A percentile compares a stretch with the other conserved stretches of the same genome.
Evolutionary conservation across 2,113 vertebrate species (phyloP).

Genomic region (Calypte anna): DNA sequence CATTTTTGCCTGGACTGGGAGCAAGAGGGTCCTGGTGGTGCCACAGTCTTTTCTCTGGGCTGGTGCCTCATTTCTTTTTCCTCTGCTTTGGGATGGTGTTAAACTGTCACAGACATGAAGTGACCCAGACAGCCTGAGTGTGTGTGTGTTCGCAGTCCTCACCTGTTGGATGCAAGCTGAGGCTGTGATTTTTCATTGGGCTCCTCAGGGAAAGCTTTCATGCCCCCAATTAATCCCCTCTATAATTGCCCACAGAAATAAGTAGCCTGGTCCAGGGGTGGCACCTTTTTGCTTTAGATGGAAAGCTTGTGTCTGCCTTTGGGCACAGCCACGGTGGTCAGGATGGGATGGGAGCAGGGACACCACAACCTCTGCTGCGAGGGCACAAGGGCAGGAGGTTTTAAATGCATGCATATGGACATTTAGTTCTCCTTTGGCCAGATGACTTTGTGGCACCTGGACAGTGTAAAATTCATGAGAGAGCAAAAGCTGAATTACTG

Average conservation of each 20-base stretch:
- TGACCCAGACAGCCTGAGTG: not conserved
- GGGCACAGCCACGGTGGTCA: accelerated
- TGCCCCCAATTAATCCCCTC: not conserved
- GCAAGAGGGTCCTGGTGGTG: accelerated
- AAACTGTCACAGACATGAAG: not conserved
- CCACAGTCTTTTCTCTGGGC: not conserved
- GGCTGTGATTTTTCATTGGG: not conserved
- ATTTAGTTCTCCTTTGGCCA: not conserved
- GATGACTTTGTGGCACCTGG: not conserved
- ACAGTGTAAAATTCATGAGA: not conserved
- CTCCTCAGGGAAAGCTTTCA: not conserved
- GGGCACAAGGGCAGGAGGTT: not conserved
- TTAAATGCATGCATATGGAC: not conserved
- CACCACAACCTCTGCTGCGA: not conserved
- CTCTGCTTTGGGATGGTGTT: accelerated
- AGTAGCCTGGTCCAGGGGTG: not conserved
- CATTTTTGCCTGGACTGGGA: accelerated
- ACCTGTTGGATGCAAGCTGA: not conserved
- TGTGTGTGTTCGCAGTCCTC: not conserved
- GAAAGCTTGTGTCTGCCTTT: not conserved
- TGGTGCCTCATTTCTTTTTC: not conserved
- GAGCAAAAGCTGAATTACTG: not conserved
- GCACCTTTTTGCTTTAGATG: not conserved
- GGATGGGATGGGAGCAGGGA: not conserved
- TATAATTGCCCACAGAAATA: not conserved